Evolutionary conservation across 2,888 invertebrate species (phyloP), one percentile per base, ranked within the genome.

Genomic region (Cheilosia vulpina): DNA sequence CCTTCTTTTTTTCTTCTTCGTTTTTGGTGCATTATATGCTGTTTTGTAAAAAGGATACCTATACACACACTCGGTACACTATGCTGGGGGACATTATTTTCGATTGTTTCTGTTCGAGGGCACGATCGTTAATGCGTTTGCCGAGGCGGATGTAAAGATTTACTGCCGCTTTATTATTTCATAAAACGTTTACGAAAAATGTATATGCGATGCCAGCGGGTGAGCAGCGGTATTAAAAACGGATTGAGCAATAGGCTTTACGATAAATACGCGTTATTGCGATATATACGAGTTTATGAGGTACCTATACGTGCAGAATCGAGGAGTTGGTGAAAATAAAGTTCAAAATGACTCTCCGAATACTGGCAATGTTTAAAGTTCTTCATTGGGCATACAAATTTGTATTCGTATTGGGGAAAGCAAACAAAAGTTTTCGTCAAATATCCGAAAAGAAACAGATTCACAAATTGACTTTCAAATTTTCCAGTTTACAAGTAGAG

Each of bases 101-200:
- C 68, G 52, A 65, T 60, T 65, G 76, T 76, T 65, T 68, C 19
- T 34, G 34, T 7, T 38, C 24, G 58, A 34, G 3, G 4, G 2
- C 2, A 9, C 47, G 13, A 27, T n/a, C 34, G 52, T 27, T 68
- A 55, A 55, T 53, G 38, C 38, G 31, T 9, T 21, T 47, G n/a
- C 45, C 13, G 9, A 24, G 45, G 45, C 38, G 66, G 2, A 31
- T 57, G 21, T 45, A 45, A 62, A 53, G 60, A 76, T 76, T 76
- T 76, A 76, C 66, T 66, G n/a, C 75, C 41, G 58, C 50, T 76
- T 76, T 76, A 60, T 52, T 52, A 52, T 76, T 68, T 60, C 43
- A 76, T 60, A 58, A 66, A 76, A 76, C 2, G 65, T 55, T 45
- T 55, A 27, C 31, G 13, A 58, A 34, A 38, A 24, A 43, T 15